phyloP scores from a whole-genome alignment of 2,797 vertebrate genomes.

The Carduelis carduelis region DNA sequence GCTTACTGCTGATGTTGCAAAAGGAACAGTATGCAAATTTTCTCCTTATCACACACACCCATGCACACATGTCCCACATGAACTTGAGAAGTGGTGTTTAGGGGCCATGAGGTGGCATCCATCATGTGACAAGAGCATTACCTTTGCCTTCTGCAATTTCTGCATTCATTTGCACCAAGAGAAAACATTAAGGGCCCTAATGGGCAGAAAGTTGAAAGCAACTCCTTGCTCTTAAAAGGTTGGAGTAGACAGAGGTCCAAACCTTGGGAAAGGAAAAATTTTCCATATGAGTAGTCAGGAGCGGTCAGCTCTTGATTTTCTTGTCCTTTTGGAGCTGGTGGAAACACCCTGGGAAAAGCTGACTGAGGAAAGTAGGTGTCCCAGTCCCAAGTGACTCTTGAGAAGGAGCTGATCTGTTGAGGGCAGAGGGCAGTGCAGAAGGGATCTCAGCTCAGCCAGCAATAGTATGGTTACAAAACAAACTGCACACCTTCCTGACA shows the following conservation, averaged over 20 bases:
- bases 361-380: background rate
- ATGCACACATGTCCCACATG: accelerated
- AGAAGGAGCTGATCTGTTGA: background rate
- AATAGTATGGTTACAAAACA: background rate
- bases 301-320: background rate
- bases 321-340: background rate
- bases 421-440: background rate
- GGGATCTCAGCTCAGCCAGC: background rate
- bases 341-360: background rate
- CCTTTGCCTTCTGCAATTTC: conserved; percentile 2
- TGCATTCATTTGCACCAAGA: background rate
- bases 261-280: background rate
- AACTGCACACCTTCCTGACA: background rate
- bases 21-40: background rate
- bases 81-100: background rate
- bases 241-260: background rate
- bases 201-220: background rate
- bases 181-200: background rate
- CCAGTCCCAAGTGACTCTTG: background rate
- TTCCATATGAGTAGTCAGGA: accelerated
- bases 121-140: background rate
- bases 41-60: background rate
- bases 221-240: background rate
- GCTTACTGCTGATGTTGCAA: background rate
- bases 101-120: background rate